These are phyloP conservation scores for Cryptocheilus praepositus DNA, from an alignment of 2,888 invertebrate species.

Conservation along the genomic window DNA sequence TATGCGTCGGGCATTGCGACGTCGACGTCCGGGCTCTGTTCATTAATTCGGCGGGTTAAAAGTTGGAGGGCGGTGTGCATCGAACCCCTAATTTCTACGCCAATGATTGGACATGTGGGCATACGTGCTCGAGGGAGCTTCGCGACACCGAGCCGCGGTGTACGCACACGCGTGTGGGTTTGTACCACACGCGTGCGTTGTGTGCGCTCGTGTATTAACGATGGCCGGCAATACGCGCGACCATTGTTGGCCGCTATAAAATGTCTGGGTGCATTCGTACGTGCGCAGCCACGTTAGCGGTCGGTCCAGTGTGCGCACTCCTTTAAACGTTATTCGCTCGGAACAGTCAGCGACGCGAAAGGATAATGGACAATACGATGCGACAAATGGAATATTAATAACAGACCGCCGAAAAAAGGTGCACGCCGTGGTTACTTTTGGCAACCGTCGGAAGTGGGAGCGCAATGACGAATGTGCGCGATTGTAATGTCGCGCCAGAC, in stretches of 20 bases:
- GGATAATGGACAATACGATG: constrained; percentile 60
- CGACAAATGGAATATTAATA: constrained; percentile 58
- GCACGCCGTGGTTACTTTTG: background rate
- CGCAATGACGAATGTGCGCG: too few species aligned
- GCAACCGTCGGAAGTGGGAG: too few species aligned
- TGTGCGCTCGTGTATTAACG: background rate
- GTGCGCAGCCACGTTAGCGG: background rate
- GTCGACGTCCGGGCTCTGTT: constrained; percentile 42
- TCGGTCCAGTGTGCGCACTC: constrained; percentile 20
- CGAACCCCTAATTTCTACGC: constrained; percentile 49
- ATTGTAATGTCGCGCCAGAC: too few species aligned
- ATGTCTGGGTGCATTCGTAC: constrained; percentile 26
- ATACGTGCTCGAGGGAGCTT: constrained; percentile 31
- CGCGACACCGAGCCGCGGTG: constrained; percentile 5
- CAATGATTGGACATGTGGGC: constrained; percentile 39
- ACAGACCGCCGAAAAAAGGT: constrained; percentile 16
- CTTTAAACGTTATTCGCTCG: constrained; percentile 56
- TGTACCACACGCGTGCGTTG: background rate
- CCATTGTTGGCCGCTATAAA: too few species aligned
- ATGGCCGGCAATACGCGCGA: too few species aligned
- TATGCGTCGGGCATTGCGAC: constrained; percentile 37
- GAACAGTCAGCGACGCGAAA: constrained; percentile 60
- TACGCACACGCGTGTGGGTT: constrained; percentile 7
- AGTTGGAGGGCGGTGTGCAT: constrained; percentile 31
- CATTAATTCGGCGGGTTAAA: constrained; percentile 49